Conservation (phyloP, 2,113 vertebrate species). For the Jaculus jaculus region DNA sequence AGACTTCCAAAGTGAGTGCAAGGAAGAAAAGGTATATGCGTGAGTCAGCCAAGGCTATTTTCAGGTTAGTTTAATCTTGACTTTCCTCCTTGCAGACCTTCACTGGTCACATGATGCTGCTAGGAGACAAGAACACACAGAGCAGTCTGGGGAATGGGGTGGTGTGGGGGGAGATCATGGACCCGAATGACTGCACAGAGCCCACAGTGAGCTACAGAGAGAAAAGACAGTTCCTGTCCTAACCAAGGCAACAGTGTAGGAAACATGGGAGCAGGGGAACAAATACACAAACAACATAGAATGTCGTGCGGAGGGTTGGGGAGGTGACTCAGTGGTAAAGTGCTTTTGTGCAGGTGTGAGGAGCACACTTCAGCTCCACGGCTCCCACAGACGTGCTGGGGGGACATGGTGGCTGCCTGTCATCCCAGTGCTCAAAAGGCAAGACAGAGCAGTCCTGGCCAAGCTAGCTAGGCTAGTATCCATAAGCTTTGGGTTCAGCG, state of each 20-base stretch:
- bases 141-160: background rate
- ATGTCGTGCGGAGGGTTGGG: no score
- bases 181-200: background rate
- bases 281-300: background rate
- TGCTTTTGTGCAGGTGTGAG: no score
- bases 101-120: background rate
- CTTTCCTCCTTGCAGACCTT: background rate
- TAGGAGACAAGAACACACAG: background rate
- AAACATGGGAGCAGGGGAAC: background rate
- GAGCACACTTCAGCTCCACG: no score
- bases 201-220: background rate
- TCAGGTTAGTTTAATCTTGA: background rate
- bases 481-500: no score
- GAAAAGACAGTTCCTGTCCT: background rate
- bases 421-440: no score
- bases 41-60: background rate
- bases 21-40: background rate
- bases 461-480: no score
- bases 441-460: no score
- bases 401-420: no score
- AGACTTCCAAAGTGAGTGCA: conserved; percentile 46
- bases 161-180: background rate
- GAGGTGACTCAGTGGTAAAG: no score
- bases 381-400: no score
- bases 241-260: background rate